phyloP scores from a whole-genome alignment of 2,888 invertebrate genomes.

The Tubulanus polymorphus region DNA sequence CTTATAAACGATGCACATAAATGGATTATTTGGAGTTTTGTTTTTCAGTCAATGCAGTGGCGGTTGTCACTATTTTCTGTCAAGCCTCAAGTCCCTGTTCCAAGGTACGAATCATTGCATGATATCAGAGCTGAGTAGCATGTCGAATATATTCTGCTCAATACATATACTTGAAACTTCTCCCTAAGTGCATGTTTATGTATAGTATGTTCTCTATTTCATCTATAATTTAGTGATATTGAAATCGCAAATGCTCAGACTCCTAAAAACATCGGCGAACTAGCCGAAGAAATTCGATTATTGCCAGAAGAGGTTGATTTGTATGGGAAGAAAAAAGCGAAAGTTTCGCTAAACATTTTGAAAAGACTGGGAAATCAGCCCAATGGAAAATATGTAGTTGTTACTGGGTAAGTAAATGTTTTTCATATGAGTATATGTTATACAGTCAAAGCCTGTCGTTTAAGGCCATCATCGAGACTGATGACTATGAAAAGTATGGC shows the following conservation, averaged over 20 bases:
- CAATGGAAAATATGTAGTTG: slow-evolving; percentile 88
- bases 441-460: too few species aligned
- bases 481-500: too few species aligned
- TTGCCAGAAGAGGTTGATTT: slow-evolving; percentile 75
- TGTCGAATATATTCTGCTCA: not conserved
- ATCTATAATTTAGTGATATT: slow-evolving; percentile 64
- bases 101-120: slow-evolving; percentile 63
- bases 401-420: slow-evolving; percentile 78
- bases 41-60: slow-evolving; percentile 73
- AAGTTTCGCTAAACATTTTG: slow-evolving; percentile 77
- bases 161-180: not conserved
- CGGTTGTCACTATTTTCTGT: slow-evolving; percentile 67
- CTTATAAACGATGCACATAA: too few species aligned
- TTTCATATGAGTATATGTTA: too few species aligned
- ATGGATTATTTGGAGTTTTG: too few species aligned
- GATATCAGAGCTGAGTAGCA: not conserved
- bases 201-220: not conserved
- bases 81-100: slow-evolving; percentile 67
- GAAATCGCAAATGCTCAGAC: slow-evolving; percentile 81
- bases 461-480: too few species aligned
- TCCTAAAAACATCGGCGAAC: slow-evolving; percentile 73
- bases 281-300: slow-evolving; percentile 83
- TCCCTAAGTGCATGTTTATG: not conserved
- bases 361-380: slow-evolving; percentile 67
- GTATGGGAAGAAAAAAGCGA: slow-evolving; percentile 93